phyloP scores from a whole-genome alignment of 2,888 invertebrate genomes.

The Plemyria rubiginata region DNA sequence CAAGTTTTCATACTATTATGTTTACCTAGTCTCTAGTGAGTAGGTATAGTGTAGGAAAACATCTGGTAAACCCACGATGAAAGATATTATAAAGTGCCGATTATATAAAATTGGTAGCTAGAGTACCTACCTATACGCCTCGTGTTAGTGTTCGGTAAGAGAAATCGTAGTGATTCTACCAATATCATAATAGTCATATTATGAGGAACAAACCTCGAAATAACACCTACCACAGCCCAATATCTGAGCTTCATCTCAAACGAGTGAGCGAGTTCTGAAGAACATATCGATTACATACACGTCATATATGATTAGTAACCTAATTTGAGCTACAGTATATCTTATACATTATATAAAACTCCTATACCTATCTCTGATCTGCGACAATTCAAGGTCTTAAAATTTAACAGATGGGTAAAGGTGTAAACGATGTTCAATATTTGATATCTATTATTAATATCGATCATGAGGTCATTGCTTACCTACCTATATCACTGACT shows the following conservation, averaged over 20 bases:
- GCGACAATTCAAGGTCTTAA: slow-evolving; percentile 13
- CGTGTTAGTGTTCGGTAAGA: background rate
- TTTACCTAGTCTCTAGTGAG: too few relatives aligned
- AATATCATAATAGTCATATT: background rate
- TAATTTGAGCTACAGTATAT: slow-evolving; percentile 21
- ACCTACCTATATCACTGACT: background rate
- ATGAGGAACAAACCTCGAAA: background rate
- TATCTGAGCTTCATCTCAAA: background rate
- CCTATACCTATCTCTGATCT: background rate
- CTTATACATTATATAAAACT: background rate
- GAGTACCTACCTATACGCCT: background rate
- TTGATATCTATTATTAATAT: background rate
- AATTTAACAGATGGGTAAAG: slow-evolving; percentile 16
- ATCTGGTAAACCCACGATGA: background rate
- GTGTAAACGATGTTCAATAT: slow-evolving; percentile 1
- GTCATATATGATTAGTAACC: background rate
- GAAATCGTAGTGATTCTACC: background rate
- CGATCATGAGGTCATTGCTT: slow-evolving; percentile 4
- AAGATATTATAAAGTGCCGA: too few relatives aligned
- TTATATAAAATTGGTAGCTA: background rate
- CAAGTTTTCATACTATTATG: too few relatives aligned
- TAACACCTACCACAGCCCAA: background rate
- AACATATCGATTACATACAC: too few relatives aligned
- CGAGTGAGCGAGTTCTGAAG: background rate
- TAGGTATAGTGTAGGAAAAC: too few relatives aligned